Base-by-base conservation (phyloP, 2,888 invertebrate genomes). In the Apamea anceps region DNA sequence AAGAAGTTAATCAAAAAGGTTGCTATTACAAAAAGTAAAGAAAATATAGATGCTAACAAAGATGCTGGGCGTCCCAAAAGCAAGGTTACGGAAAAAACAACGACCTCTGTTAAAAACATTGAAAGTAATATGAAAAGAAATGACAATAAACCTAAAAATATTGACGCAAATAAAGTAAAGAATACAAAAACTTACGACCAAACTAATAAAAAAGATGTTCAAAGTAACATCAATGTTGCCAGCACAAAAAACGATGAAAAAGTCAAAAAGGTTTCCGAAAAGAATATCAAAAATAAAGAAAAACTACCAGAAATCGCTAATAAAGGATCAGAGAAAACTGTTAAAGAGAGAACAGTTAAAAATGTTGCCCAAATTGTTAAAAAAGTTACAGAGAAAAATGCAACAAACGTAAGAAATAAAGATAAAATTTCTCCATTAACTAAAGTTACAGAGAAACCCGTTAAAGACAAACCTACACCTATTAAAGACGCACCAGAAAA, bases 341-440 rank as follows among this genome's bases (percentile, higher is more conserved):
- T 48, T 25, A 77, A 72, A 28, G 71, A 63, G 1, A 78, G 51
- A 66, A 32, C 12, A 63, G 67, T 37, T 2, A 70, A 68, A 80
- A 79, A 28, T 4, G 15, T 15, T 7, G 32, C 45, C 0, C 45
- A 79, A 32, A 77, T 21, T 13, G 72, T 79, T 1, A 79, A 81
- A 72, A 84, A 68, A 54, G 54, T 76, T 4, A 81, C 70, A 0
- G 84, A 84, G 21, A 87, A 81, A 65, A 84, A 86, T 63, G 70
- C 80, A 0, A 79, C 37, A 5, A 81, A 70, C 12, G 28, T 54
- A 1, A 85, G 37, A 74, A 79, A 60, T 68, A 88, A 79, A 66
- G 82, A 84, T 7, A 87, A 76, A 71, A 77, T 80, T 75, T 75
- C 75, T 28, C 45, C 8, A 32, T 75, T 75, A n/a, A 60, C 57